These are phyloP conservation scores for Bucco capensis DNA, from an alignment of 2,113 vertebrate species.

Conservation along the genomic window DNA sequence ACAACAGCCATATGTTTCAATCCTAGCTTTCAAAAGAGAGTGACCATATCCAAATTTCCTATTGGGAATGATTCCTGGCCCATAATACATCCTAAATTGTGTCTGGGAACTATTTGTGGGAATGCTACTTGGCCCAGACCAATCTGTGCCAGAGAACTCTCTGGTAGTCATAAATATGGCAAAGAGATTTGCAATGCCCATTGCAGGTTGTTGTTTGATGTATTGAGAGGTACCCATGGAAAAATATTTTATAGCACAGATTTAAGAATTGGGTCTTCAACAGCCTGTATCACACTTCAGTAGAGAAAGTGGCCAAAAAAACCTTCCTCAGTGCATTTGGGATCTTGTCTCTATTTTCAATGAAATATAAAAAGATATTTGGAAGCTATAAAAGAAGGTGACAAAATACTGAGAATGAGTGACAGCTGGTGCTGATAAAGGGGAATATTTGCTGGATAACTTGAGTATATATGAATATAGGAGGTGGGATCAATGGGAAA, in stretches of 20 bases:
- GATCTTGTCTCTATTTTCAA: not conserved
- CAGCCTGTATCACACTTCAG: not conserved
- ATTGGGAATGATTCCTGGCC: not conserved
- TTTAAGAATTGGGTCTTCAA: not conserved
- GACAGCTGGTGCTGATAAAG: not conserved
- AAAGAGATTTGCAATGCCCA: not conserved
- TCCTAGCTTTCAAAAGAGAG: not conserved
- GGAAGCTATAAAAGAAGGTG: not conserved
- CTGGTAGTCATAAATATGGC: not conserved
- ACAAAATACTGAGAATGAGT: not conserved
- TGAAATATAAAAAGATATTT: not conserved
- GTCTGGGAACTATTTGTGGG: not conserved
- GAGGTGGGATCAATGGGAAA: not conserved
- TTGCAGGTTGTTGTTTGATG: not conserved
- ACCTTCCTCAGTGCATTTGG: fast-evolving
- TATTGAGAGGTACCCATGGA: not conserved
- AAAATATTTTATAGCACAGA: not conserved
- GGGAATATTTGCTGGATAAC: not conserved
- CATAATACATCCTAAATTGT: not conserved
- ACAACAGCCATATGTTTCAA: not conserved
- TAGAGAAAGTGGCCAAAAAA: not conserved
- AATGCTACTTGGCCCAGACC: not conserved
- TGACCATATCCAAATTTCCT: not conserved
- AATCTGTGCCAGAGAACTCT: not conserved
- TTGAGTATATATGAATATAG: not conserved